Percentiles rank a stretch among this genome's conserved stretches.
phyloP scores from a whole-genome alignment of 2,113 vertebrate genomes.

The Pholis gunnellus region DNA sequence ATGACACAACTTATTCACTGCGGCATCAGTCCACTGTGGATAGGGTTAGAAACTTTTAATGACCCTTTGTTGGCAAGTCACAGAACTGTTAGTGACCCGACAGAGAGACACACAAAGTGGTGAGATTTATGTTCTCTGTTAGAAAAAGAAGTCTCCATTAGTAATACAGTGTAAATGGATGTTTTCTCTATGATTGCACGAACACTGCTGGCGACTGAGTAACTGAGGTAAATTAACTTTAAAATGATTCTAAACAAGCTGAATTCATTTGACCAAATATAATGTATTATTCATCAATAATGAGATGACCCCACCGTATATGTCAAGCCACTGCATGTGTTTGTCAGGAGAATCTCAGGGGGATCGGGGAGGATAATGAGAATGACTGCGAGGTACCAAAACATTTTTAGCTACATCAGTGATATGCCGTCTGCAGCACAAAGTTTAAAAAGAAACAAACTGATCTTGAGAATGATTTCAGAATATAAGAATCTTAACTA shows the following conservation, averaged over 20 bases:
- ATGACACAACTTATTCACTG: constrained; percentile 29
- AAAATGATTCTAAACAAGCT: constrained; percentile 20
- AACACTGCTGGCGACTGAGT: constrained; percentile 30
- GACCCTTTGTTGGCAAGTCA: constrained; percentile 74
- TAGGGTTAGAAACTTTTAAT: constrained; percentile 76
- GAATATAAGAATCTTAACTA: background rate
- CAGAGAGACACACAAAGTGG: constrained; percentile 25
- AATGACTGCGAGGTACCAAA: constrained; percentile 41
- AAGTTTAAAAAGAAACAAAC: background rate
- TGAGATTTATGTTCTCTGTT: constrained; percentile 46
- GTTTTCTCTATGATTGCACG: constrained; percentile 29
- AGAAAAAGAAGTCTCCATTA: constrained; percentile 28
- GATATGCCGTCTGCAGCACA: constrained; percentile 15
- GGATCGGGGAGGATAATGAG: constrained; percentile 61
- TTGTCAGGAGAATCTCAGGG: constrained; percentile 37
- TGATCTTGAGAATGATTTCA: background rate
- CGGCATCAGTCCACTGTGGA: constrained; percentile 14
- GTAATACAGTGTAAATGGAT: constrained; percentile 37
- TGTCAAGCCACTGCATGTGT: constrained; percentile 65
- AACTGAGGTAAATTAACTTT: background rate
- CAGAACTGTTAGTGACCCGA: constrained; percentile 62
- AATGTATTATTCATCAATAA: constrained; percentile 67
- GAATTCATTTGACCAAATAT: constrained; percentile 27
- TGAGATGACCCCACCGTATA: constrained; percentile 56
- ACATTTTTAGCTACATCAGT: constrained; percentile 45